These are phyloP conservation scores for Regulus satrapa DNA, from an alignment of 2,113 vertebrate species.

Conservation along the genomic window DNA sequence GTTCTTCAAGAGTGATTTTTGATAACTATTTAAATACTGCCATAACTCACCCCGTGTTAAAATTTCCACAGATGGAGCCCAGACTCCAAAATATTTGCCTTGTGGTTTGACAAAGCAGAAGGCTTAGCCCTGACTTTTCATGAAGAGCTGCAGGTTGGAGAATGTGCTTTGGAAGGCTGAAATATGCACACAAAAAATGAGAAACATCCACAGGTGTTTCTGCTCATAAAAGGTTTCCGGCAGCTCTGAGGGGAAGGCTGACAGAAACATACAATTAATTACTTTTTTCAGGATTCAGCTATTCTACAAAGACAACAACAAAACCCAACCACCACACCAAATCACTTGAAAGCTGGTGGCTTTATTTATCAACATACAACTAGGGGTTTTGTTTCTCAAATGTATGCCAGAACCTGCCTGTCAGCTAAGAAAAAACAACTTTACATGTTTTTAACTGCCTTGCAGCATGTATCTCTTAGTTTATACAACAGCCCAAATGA, in stretches of 20 bases:
- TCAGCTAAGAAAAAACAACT: neutral
- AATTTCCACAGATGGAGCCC: neutral
- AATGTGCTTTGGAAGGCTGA: neutral
- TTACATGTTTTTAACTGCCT: neutral
- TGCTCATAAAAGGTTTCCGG: conserved; percentile 3
- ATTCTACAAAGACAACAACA: neutral
- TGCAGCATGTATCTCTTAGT: neutral
- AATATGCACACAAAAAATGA: conserved; percentile 12
- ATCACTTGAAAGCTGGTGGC: neutral
- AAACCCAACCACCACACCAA: neutral
- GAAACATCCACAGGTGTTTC: conserved; percentile 42
- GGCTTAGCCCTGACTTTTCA: neutral
- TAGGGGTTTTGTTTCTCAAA: accelerated
- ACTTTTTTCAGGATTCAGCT: neutral
- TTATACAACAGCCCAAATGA: neutral
- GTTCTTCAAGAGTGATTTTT: neutral
- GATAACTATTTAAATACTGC: neutral
- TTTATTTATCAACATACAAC: neutral
- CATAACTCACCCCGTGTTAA: accelerated
- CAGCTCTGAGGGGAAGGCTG: neutral
- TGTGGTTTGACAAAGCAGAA: neutral
- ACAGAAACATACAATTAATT: neutral
- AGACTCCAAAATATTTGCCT: neutral
- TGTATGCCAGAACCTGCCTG: neutral
- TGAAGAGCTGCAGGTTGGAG: neutral